Base-by-base conservation (phyloP, 2,888 invertebrate genomes). In the Carcina quercana region DNA sequence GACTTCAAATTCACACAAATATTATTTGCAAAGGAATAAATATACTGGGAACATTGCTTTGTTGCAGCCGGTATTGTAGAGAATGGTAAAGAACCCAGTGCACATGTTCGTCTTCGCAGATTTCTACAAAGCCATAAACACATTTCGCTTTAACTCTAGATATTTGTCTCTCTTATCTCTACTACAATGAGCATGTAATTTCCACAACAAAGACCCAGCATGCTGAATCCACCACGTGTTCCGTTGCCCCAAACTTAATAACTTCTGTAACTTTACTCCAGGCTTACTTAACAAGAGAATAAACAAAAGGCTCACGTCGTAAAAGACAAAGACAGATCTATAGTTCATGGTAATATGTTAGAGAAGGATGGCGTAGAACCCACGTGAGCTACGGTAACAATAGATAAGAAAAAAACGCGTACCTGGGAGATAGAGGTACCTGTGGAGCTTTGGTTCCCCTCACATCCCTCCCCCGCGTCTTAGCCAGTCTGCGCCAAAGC, bases 341-440 rank as follows among this genome's bases (percentile, higher is more conserved):
- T 45, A 37, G 22, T 35, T 36, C 32, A 29, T 32, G 32, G 27
- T 37, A 39, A 41, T 41, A 38, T 38, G 63, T 35, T 34, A 57
- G 66, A 78, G 37, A 60, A 70, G 65, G 74, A 79, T 40, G 40
- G 54, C 36, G 31, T 36, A 47, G 49, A 56, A 53, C 67, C 71
- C 79, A 82, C 79, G 78, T 79, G 80, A 72, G 70, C 57, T 56
- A 65, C 50, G 70, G 69, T 71, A 75, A 82, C 82, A 80, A 82
- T 78, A 76, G 82, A 64, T 64, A 62, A 65, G 53, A 76, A 76
- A 76, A 72, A 76, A 72, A 53, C 53, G 45, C 57, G 10, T 82
- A 82, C 82, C 83, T 80, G 82, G 66, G 70, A 74, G 74, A 75
- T 70, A 67, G 42, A 50, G 50, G 13, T 10, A 8, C 15, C 17